Percentiles rank a stretch among this genome's conserved stretches.
Evolutionary conservation across 2,888 invertebrate species (phyloP).

Genomic region (Eugnorisma glareosa): DNA sequence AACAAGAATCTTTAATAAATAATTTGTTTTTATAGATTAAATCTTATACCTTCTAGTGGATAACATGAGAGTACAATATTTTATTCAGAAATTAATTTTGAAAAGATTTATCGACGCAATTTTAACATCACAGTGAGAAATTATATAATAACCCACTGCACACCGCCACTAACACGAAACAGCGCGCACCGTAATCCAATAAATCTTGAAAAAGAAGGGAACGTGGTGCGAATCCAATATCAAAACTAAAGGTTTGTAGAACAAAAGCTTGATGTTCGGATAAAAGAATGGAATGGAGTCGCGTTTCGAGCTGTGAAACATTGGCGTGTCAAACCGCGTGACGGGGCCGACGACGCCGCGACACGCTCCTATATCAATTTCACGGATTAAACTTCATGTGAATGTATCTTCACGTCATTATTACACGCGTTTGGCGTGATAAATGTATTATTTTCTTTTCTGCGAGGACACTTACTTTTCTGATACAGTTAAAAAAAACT

Average conservation of each 20-base stretch:
- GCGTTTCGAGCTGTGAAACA: conserved; percentile 78
- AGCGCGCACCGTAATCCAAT: conserved; percentile 73
- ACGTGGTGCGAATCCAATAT: conserved; percentile 78
- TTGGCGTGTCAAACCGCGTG: conserved; percentile 80
- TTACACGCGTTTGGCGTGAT: conserved; percentile 55
- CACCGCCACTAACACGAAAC: conserved; percentile 63
- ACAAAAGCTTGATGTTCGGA: conserved; percentile 81
- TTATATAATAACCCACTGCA: conserved; percentile 57
- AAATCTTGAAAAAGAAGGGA: conserved; percentile 73
- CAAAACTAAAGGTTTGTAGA: conserved; percentile 79
- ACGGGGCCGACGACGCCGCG: conserved; percentile 70
- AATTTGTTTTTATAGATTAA: background rate
- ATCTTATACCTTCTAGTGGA: no score
- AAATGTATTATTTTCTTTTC: conserved; percentile 30
- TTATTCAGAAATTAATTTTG: background rate
- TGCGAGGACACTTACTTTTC: no score
- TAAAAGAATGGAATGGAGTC: conserved; percentile 78
- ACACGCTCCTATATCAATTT: conserved; percentile 80
- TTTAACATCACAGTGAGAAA: conserved; percentile 35
- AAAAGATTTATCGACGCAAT: conserved; percentile 9
- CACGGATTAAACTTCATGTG: conserved; percentile 73
- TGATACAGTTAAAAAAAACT: background rate
- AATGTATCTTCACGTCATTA: conserved; percentile 56
- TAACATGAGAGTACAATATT: background rate
- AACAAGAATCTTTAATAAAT: background rate